These are phyloP conservation scores for Urocitellus parryii DNA, from an alignment of 2,113 vertebrate species.

Conservation along the genomic window DNA sequence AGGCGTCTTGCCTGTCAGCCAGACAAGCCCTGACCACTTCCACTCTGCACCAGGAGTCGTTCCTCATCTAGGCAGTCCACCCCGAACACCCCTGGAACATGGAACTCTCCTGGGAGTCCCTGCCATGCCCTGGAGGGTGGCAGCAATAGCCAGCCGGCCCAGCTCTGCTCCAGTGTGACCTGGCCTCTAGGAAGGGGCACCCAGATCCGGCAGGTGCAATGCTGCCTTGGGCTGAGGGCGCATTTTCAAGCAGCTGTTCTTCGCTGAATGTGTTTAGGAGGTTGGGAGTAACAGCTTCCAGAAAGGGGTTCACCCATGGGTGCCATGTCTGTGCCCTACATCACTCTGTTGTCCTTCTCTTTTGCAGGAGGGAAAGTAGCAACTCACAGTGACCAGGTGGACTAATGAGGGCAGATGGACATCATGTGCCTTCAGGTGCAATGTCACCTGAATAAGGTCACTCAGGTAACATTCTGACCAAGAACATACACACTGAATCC, in stretches of 20 bases:
- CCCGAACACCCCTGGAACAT: background rate
- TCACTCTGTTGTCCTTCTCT: background rate
- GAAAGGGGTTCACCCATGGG: background rate
- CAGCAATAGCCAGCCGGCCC: background rate
- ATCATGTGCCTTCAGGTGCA: background rate
- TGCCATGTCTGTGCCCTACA: background rate
- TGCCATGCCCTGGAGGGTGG: rapidly evolving
- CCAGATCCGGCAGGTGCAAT: background rate
- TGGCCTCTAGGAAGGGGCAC: background rate
- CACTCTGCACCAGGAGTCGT: background rate
- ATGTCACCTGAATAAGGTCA: background rate
- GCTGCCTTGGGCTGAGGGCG: background rate
- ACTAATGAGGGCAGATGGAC: background rate
- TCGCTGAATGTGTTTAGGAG: background rate
- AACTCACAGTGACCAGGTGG: background rate
- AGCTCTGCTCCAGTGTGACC: background rate
- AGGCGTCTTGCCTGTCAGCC: background rate
- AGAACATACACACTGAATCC: background rate
- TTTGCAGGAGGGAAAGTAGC: background rate
- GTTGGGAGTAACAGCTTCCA: background rate
- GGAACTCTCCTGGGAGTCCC: background rate
- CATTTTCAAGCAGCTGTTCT: background rate
- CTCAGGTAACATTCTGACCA: background rate
- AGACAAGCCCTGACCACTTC: background rate
- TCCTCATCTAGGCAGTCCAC: background rate